Evolutionary conservation across 2,888 invertebrate genomes (phyloP), one percentile per base, ranked within the genome.

Genomic region (Baccha elongata): DNA sequence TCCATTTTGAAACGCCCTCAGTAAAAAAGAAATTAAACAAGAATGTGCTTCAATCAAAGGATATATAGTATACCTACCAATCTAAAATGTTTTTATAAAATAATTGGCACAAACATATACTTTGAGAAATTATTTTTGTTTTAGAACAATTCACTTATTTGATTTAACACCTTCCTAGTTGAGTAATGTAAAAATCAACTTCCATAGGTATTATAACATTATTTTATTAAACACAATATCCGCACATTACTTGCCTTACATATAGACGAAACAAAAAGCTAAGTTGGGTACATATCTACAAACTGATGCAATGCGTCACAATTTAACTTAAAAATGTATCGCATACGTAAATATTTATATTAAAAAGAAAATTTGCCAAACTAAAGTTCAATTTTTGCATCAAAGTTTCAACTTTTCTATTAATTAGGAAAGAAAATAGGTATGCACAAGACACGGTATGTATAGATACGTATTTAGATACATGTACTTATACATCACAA

Each of bases 241-340:
- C 55, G 65, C 65, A 73, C 46, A 55, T 4, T 37, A 67, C 40
- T 65, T 64, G n/a, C 53, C 29, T 44, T 52, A 60, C 52, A 35
- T 5, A 26, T 17, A 32, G 53, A 64, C n/a, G 29, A 37, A 13
- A 35, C 10, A 23, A 42, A 74, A 50, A 44, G 46, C 29, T 37
- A 53, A 19, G 35, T 40, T n/a, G 26, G 8, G 32, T 52, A 65
- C n/a, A n/a, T n/a, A n/a, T n/a, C n/a, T n/a, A n/a, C n/a, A 65
- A 44, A 48, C 58, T 32, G 44, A 32, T 48, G 13, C 15, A 64
- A 76, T 76, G 76, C 76, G 76, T 76, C 76, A 76, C 13, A 37
- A 40, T 68, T 52, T 37, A 48, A 32, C 52, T 69, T 42, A 21
- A 32, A 60, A 62, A 53, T 76, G 55, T 15, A 53, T 68, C 35